phyloP scores from a whole-genome alignment of 2,113 vertebrate genomes.

The Dolichotis patagonum region DNA sequence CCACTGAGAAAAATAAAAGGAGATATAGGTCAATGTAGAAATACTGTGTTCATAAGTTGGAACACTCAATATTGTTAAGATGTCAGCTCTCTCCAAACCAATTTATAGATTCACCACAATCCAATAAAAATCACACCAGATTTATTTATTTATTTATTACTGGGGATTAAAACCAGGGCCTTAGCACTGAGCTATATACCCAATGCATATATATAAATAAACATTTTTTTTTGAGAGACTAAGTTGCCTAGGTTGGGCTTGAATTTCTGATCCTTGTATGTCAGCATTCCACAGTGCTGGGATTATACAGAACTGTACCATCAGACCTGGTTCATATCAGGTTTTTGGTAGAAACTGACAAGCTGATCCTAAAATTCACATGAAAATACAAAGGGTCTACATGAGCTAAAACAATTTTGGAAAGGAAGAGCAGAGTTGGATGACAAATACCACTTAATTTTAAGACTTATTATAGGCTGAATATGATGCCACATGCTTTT shows the following conservation, averaged over 20 bases:
- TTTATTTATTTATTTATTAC: not conserved
- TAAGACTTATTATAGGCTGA: not conserved
- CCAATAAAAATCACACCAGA: not conserved
- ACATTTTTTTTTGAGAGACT: not conserved
- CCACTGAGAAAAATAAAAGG: constrained; percentile 45
- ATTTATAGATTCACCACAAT: not conserved
- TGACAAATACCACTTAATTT: constrained; percentile 48
- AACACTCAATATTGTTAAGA: not conserved
- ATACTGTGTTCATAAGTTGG: not conserved
- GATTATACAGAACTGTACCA: not conserved
- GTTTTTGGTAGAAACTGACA: constrained; percentile 47
- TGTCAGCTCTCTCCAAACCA: not conserved
- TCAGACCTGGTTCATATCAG: not conserved
- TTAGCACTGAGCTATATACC: not conserved
- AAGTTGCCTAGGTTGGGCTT: not conserved
- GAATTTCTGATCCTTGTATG: not conserved
- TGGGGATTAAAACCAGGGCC: not conserved
- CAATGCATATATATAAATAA: not conserved
- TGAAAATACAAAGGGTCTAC: constrained; percentile 49
- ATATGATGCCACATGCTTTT: not conserved
- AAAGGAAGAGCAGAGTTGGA: constrained; percentile 36
- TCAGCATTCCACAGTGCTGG: not conserved
- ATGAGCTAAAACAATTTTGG: constrained; percentile 24
- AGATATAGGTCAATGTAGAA: constrained; percentile 32
- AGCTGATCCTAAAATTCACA: constrained; percentile 54